phyloP scores from a whole-genome alignment of 2,797 vertebrate species.

The Ctenosaura bakeri region DNA sequence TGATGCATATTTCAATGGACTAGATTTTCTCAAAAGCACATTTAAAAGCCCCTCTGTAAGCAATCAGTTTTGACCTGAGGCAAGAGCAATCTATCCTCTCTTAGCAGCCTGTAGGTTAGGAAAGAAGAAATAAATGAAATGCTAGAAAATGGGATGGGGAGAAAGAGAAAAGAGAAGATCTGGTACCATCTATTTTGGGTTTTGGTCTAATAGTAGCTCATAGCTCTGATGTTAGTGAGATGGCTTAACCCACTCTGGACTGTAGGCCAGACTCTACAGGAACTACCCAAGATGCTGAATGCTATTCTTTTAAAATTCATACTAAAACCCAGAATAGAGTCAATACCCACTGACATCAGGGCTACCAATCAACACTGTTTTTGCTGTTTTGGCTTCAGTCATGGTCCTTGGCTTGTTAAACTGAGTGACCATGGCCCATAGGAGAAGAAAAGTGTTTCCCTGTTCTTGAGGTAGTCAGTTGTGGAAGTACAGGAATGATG shows the following conservation, averaged over 20 bases:
- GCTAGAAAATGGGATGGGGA: neutral
- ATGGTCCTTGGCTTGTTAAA: neutral
- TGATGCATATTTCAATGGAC: neutral
- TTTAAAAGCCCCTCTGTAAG: neutral
- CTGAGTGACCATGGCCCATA: neutral
- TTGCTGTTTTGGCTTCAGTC: neutral
- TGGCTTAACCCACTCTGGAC: neutral
- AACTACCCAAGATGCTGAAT: no score
- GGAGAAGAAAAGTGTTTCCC: neutral
- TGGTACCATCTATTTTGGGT: neutral
- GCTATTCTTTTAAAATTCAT: no score
- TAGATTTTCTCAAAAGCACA: neutral
- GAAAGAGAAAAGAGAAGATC: neutral
- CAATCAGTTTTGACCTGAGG: neutral
- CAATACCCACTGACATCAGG: no score
- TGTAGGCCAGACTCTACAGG: no score
- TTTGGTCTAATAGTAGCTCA: neutral
- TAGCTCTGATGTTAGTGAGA: neutral
- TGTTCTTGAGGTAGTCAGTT: neutral
- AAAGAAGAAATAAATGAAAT: neutral
- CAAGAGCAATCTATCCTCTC: neutral
- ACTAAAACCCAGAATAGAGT: no score
- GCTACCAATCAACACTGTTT: no score
- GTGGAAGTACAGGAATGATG: neutral
- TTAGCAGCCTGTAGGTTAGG: neutral